Evolutionary conservation across 2,888 invertebrate species (phyloP), one percentile per base, ranked within the genome.

Genomic region (Lissonota sp.): DNA sequence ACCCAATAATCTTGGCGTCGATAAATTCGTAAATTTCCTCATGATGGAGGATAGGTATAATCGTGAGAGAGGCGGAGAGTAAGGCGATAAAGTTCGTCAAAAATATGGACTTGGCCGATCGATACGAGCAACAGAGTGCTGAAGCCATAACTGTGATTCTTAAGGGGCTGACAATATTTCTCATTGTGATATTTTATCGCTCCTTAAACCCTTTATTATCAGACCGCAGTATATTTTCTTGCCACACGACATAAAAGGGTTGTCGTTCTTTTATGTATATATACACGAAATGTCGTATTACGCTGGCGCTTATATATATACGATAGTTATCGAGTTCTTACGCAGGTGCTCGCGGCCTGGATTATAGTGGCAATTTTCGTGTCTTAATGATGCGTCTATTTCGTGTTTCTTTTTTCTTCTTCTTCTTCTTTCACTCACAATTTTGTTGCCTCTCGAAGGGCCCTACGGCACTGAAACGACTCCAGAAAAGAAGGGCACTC

Each of bases 301-400:
- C 82, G 82, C 82, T 82, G 73, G 67, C 49, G 62, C 44, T n/a
- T n/a, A n/a, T n/a, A 26, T 26, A 26, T 26, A 26, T 26, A 63
- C 42, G 78, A 70, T 82, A 74, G 78, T 83, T 76, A 74, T 80
- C 77, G 74, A 57, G 62, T 66, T 73, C 72, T 76, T 60, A 69
- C 55, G 62, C 44, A 46, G 58, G 64, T 49, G 42, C 62, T 58
- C 55, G 42, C 14, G 72, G 66, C 4, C 53, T 71, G 64, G 49
- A 51, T 72, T 66, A 72, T 71, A 79, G 70, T 72, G 79, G 84
- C 78, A 79, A 84, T 82, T 84, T 82, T 78, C 82, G 79, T 74
- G 76, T 84, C 82, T 84, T 83, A 80, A 84, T 83, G 83, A 83
- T 84, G 81, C 79, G 75, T 74, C 42, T 51, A 39, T 70, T 26